Evolutionary conservation across 2,888 invertebrate genomes (phyloP).

Genomic region (Pachydiplax longipennis): DNA sequence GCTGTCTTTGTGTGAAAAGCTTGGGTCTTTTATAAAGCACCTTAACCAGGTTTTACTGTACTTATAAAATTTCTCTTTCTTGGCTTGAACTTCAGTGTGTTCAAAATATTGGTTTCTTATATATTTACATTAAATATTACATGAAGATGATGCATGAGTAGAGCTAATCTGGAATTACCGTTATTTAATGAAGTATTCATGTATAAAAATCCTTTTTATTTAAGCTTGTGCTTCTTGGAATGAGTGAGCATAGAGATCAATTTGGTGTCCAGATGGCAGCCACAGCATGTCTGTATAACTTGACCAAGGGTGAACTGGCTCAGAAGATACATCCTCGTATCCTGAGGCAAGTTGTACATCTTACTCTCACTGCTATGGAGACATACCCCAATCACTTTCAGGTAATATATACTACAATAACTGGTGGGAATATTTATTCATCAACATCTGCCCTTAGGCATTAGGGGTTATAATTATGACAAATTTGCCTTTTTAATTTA

Average conservation of each 20-base stretch:
- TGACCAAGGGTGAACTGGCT: constrained; percentile 71
- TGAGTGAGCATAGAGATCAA: constrained; percentile 63
- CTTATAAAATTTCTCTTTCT: too few relatives aligned
- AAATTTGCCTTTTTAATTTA: constrained; percentile 46
- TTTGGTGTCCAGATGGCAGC: constrained; percentile 77
- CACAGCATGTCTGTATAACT: constrained; percentile 77
- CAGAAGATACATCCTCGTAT: constrained; percentile 70
- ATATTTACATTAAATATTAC: too few relatives aligned
- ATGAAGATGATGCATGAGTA: too few relatives aligned
- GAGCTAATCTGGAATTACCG: too few relatives aligned
- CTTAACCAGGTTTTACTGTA: too few relatives aligned
- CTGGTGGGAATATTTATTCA: not conserved
- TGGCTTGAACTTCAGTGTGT: too few relatives aligned
- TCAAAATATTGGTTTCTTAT: too few relatives aligned
- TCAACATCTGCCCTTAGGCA: not conserved
- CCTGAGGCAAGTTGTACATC: constrained; percentile 68
- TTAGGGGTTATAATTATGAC: not conserved
- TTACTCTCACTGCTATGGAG: constrained; percentile 74
- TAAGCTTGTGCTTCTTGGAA: constrained; percentile 56
- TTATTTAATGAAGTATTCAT: too few relatives aligned
- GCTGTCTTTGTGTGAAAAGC: too few relatives aligned
- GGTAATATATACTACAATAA: constrained; percentile 53
- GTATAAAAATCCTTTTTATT: not conserved
- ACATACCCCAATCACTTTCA: constrained; percentile 71
- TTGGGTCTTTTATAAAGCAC: too few relatives aligned